Base-by-base conservation (phyloP, 2,797 vertebrate genomes). In the Moxostoma hubbsi region DNA sequence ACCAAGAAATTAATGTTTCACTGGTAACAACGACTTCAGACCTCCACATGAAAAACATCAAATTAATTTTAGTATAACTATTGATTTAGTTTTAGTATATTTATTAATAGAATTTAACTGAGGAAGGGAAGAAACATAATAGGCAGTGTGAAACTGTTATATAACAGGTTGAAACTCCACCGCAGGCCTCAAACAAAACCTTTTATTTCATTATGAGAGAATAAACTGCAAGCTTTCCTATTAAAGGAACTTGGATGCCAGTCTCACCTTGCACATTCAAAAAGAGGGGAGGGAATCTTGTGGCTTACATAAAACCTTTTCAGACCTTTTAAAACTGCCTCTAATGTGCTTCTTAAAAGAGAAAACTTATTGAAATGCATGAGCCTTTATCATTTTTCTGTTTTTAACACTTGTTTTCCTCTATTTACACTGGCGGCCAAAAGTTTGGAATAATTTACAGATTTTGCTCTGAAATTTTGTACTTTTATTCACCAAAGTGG, bases 211-310 rank as follows among this genome's bases (percentile, higher is more conserved):
- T 61, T 54, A 68, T 68, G 49, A 45, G 73, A 75, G 46, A 47
- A 75, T 62, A 64, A 63, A 72, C 2, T 18, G 55, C 43, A 51
- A 74, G 68, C 63, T 75, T 45, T 43, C 65, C 46, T 61, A 66
- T 68, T 57, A 70, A 55, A 57, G 49, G 9, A 66, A 73, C 59
- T 67, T 73, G 54, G 6, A 61, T 13, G 55, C 13, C 79, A 50
- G 45, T 53, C 65, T 54, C 55, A 77, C 65, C 65, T 66, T 62
- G 13, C 11, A 66, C 65, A 68, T 24, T 12, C 7, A 74, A 16
- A 55, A 47, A 43, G 18, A 8, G 46, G 6, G 18, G 9, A 51
- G 13, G 53, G 24, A 58, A 47, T 67, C 16, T 9, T 43, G 43
- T 5, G 46, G 9, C 16, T 55, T 51, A 24, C 49, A 72, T 49